These are phyloP conservation scores for Nomada goodeniana DNA, from an alignment of 2,888 invertebrate genomes.

Conservation along the genomic window DNA sequence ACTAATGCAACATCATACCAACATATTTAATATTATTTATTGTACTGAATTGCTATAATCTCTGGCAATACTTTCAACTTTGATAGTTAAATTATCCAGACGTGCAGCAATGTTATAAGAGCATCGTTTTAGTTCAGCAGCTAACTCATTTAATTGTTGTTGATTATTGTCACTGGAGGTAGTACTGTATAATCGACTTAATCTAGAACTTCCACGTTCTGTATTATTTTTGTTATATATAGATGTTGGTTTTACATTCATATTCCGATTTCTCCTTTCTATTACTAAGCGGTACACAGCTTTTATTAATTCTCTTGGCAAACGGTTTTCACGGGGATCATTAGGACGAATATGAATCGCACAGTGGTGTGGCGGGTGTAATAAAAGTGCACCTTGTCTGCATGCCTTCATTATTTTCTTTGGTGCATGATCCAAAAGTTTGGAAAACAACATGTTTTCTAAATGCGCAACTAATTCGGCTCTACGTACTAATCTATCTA, in stretches of 20 bases:
- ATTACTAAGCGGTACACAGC: constrained; percentile 91
- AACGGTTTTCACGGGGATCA: constrained; percentile 91
- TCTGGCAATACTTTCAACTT: constrained; percentile 74
- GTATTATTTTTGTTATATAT: constrained; percentile 52
- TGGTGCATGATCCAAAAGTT: constrained; percentile 89
- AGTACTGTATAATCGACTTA: constrained; percentile 75
- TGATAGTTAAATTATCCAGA: constrained; percentile 74
- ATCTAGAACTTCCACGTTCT: constrained; percentile 58
- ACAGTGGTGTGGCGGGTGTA: constrained; percentile 90
- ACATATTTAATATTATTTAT: neutral
- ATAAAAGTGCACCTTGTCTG: constrained; percentile 90
- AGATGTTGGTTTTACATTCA: constrained; percentile 38
- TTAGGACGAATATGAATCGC: constrained; percentile 92
- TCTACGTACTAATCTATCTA: constrained; percentile 92
- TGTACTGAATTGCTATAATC: constrained; percentile 58
- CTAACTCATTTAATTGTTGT: constrained; percentile 77
- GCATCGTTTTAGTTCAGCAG: constrained; percentile 76
- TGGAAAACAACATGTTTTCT: constrained; percentile 93
- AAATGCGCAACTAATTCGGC: constrained; percentile 93
- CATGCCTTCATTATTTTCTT: constrained; percentile 88
- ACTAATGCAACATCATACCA: constrained; percentile 8
- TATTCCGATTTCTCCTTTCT: constrained; percentile 86
- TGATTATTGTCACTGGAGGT: constrained; percentile 73
- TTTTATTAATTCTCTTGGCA: constrained; percentile 90
- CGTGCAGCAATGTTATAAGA: constrained; percentile 73